These are phyloP conservation scores for Amblyraja radiata DNA, from an alignment of 2,797 vertebrate species.

Conservation along the genomic window DNA sequence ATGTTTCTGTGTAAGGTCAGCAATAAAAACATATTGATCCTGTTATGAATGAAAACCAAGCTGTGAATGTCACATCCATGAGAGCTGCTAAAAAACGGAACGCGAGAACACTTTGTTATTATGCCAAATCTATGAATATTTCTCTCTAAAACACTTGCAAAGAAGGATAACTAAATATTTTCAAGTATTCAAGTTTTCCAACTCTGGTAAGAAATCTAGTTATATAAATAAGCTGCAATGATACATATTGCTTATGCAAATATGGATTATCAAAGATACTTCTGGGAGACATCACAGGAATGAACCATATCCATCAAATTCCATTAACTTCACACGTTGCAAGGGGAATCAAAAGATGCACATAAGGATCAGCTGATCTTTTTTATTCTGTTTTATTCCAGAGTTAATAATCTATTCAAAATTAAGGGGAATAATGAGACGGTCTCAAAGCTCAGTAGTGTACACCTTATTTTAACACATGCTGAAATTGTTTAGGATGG, in stretches of 20 bases:
- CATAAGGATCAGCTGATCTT: background rate
- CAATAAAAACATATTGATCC: background rate
- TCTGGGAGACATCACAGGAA: background rate
- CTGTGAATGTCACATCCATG: background rate
- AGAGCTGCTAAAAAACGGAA: background rate
- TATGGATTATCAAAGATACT: background rate
- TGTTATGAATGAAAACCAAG: background rate
- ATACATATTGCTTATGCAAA: background rate
- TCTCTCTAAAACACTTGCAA: background rate
- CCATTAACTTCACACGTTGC: background rate
- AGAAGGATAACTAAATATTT: background rate
- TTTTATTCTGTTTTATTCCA: background rate
- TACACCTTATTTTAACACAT: background rate
- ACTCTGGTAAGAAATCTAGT: background rate
- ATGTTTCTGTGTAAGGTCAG: background rate
- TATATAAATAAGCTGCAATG: background rate
- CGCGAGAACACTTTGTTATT: background rate
- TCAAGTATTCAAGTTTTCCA: background rate
- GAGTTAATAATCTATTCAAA: background rate
- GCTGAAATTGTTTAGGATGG: background rate
- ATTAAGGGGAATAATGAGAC: background rate
- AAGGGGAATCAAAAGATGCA: background rate
- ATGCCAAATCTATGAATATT: background rate
- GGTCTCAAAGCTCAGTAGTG: background rate
- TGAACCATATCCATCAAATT: background rate